A percentile compares a stretch with the other conserved stretches of the same genome.
These are phyloP conservation scores for Rhynchonycteris naso DNA, from an alignment of 2,797 vertebrate genomes.

Conservation along the genomic window DNA sequence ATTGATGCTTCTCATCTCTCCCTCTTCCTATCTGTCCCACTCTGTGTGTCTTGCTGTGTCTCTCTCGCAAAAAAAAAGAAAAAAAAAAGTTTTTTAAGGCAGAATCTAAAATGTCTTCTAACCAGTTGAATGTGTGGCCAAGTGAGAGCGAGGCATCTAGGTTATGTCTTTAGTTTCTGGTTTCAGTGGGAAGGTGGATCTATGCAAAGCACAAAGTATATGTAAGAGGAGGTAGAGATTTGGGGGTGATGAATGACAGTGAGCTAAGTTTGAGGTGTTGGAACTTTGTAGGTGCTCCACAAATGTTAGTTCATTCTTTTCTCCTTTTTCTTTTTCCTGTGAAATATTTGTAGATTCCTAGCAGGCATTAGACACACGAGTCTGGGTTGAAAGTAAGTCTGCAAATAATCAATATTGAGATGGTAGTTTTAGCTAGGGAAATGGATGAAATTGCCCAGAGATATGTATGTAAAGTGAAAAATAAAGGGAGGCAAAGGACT, in stretches of 20 bases:
- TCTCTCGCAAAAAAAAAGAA: no score
- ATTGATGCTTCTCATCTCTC: no score
- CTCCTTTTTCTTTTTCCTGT: not conserved
- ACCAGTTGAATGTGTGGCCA: not conserved
- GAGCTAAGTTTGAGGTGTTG: not conserved
- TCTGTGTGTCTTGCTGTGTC: no score
- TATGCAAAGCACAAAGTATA: not conserved
- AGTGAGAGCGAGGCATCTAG: not conserved
- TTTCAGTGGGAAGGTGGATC: not conserved
- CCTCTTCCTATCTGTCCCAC: no score
- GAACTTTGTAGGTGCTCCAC: not conserved
- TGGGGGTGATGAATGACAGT: not conserved
- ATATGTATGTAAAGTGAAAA: not conserved
- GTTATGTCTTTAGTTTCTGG: not conserved
- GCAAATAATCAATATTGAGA: not conserved
- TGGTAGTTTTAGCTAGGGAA: not conserved
- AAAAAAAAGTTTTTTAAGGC: no score
- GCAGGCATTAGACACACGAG: not conserved
- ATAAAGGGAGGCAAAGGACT: not conserved
- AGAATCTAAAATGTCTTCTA: not conserved
- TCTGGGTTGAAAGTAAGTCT: not conserved
- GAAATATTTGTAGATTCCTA: not conserved
- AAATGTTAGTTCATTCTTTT: not conserved
- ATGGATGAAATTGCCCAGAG: slow-evolving; percentile 5
- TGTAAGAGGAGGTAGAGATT: not conserved